phyloP scores from a whole-genome alignment of 64 coral and sea anemone genomes.

The Porites australiensis region DNA sequence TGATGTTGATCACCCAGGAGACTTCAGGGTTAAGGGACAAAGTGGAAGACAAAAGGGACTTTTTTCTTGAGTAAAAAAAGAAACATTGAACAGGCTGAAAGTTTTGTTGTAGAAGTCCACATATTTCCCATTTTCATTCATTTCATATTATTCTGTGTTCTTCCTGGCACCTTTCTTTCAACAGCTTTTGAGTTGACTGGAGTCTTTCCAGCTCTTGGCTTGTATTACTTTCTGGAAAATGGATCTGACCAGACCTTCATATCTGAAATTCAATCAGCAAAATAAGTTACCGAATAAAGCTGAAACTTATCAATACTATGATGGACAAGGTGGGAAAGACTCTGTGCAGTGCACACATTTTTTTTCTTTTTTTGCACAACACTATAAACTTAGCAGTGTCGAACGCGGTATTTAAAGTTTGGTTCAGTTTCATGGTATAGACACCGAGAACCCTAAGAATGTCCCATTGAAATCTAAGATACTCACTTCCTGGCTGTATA shows the following conservation, averaged over 20 bases:
- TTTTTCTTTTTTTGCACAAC: too few relatives aligned
- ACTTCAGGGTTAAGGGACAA: too few relatives aligned
- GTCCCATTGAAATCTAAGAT: not conserved
- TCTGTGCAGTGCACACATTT: not conserved
- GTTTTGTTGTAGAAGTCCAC: too few relatives aligned
- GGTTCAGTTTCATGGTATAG: too few relatives aligned
- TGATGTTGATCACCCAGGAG: too few relatives aligned
- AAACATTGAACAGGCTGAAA: too few relatives aligned
- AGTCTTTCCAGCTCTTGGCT: not conserved
- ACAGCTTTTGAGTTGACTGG: not conserved
- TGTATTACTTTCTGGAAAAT: conserved; percentile 66
- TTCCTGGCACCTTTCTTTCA: not conserved
- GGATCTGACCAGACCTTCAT: conserved; percentile 95
- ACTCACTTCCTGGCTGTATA: conserved; percentile 96
- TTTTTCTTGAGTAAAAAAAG: not conserved
- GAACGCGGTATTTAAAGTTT: too few relatives aligned
- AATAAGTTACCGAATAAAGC: not conserved
- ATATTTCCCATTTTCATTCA: not conserved
- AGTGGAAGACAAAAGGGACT: not conserved
- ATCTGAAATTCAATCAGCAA: conserved; percentile 42
- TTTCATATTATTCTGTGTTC: not conserved
- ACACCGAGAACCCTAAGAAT: too few relatives aligned
- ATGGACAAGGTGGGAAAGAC: not conserved
- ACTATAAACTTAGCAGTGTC: too few relatives aligned
- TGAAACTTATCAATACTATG: not conserved